Base-by-base conservation (phyloP, 2,113 vertebrate genomes). In the Coracopsis vasa region DNA sequence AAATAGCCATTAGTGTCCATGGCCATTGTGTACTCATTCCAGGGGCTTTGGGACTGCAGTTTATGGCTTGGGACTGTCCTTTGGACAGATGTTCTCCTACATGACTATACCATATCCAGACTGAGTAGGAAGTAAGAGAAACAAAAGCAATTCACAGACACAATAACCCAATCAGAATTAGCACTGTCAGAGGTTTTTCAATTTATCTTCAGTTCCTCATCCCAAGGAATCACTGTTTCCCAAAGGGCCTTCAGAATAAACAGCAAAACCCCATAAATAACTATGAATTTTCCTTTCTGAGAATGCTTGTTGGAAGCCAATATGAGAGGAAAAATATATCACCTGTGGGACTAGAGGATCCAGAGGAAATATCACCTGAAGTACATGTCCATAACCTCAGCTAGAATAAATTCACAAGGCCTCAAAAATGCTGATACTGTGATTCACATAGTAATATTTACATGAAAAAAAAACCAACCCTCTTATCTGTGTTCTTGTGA, bases 381-480 rank as follows among this genome's bases (percentile, higher is more conserved):
- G 4, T 31, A 25, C 39, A 62, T 33, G 8, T 39, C 42, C 23
- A 47, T 16, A 89, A 71, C 6, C 4, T 78, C 37, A 80, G 4
- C 18, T 17, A 4, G 12, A 67, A 81, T 15, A 81, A 64, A 74
- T 62, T 33, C 50, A 33, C 65, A 58, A 31, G 18, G 27, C n/a
- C 45, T 80, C 61, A n/a, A 29, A 86, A 53, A 69, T 13, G 6
- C 4, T 13, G 13, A n/a, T 29, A 25, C 23, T 25, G 17, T 41
- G 27, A 77, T 61, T 75, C 35, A 8, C 20, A 42, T 0, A 0
- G 17, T 64, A 17, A 15, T 1, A 23, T 42, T 64, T 51, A 16
- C 3, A 23, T 20, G 33, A 1, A 67, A n/a, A 35, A 64, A 35
- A 6, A 2, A 0, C 0, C 19, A 35, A 37, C n/a, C 27, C 9